Evolutionary conservation across 2,113 vertebrate species (phyloP).

Genomic region (Megaceryle maxima): DNA sequence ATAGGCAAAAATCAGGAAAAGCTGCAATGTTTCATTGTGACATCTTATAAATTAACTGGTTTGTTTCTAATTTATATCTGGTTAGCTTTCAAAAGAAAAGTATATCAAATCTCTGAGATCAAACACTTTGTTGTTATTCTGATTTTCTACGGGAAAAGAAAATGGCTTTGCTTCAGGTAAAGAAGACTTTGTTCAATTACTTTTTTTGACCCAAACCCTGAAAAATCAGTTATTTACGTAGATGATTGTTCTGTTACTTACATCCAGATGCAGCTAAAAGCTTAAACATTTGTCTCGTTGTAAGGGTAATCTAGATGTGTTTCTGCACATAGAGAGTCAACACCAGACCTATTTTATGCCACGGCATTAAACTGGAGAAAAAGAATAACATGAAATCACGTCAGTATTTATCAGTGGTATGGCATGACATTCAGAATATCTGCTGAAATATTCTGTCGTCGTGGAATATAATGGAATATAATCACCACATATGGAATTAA

Average conservation of each 20-base stretch:
- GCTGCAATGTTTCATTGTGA: neutral
- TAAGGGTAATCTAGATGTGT: neutral
- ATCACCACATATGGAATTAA: neutral
- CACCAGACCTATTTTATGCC: neutral
- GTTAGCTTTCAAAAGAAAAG: conserved; percentile 4
- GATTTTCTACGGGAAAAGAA: neutral
- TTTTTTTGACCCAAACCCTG: neutral
- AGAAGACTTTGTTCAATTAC: neutral
- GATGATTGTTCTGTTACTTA: neutral
- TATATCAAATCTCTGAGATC: neutral
- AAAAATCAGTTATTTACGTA: neutral
- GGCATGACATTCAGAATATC: neutral
- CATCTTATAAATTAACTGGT: neutral
- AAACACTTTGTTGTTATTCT: neutral
- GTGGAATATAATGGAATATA: no score
- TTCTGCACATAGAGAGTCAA: neutral
- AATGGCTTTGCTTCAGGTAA: neutral
- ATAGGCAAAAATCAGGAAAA: neutral
- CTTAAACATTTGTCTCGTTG: neutral
- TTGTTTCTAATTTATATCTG: neutral
- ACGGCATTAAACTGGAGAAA: neutral
- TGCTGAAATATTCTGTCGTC: neutral
- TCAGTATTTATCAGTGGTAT: neutral
- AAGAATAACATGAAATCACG: neutral
- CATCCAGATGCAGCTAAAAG: neutral